Evolutionary conservation across 2,113 vertebrate species (phyloP).

Genomic region (Uria aalge): DNA sequence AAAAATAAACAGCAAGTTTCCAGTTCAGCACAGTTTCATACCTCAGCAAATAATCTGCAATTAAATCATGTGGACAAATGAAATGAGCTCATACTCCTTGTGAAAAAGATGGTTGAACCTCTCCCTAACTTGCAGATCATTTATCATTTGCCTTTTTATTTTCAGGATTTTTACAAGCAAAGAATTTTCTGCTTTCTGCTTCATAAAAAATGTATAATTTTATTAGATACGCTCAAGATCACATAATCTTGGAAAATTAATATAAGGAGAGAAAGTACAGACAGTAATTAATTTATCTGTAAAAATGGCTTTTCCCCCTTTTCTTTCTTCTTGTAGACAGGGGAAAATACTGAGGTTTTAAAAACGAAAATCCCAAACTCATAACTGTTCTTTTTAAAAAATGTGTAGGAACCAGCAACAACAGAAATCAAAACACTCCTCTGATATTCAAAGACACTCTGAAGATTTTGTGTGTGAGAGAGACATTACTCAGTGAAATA

Average conservation of each 20-base stretch:
- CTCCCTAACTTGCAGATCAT: background rate
- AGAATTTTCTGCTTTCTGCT: background rate
- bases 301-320: accelerated
- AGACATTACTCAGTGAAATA: background rate
- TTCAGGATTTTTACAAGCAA: background rate
- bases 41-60: background rate
- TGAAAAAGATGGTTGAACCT: background rate
- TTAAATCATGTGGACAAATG: background rate
- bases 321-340: background rate
- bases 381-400: background rate
- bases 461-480: background rate
- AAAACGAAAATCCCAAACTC: background rate
- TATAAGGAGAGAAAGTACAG: background rate
- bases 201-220: background rate
- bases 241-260: background rate
- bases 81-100: accelerated
- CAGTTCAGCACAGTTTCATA: background rate
- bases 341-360: background rate
- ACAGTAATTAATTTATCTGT: background rate
- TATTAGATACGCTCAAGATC: background rate
- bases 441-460: background rate
- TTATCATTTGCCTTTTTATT: background rate
- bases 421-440: background rate
- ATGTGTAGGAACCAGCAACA: background rate
- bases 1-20: background rate